phyloP scores from a whole-genome alignment of 2,113 vertebrate genomes.

The Corythoichthys haematopterus region DNA sequence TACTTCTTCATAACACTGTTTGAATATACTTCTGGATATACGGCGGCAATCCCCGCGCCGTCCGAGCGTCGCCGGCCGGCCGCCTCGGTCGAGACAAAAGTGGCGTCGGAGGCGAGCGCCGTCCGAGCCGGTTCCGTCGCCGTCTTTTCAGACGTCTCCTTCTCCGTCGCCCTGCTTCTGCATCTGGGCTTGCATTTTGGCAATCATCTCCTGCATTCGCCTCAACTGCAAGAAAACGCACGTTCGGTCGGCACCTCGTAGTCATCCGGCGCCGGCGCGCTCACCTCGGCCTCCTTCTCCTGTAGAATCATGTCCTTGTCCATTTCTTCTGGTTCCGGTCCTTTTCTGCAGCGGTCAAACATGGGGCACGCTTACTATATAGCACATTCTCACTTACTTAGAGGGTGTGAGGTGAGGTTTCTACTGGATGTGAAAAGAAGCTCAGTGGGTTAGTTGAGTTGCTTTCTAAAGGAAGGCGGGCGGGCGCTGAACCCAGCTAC shows the following conservation, averaged over 20 bases:
- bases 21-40: conserved; percentile 52
- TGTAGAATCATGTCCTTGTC: conserved; percentile 96
- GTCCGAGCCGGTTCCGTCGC: no score
- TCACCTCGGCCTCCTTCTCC: conserved; percentile 98
- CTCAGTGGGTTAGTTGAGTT: conserved; percentile 45
- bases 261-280: background rate
- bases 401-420: background rate
- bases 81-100: no score
- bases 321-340: conserved; percentile 86
- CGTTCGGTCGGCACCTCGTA: no score
- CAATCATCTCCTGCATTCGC: conserved; percentile 98
- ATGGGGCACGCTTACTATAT: conserved; percentile 9
- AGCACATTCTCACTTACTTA: background rate
- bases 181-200: conserved; percentile 96
- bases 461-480: conserved; percentile 23
- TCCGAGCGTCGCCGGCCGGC: no score
- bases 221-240: conserved; percentile 74
- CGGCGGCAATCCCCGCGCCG: conserved; percentile 8
- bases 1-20: conserved; percentile 49
- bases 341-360: conserved; percentile 72
- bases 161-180: conserved; percentile 84
- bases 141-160: conserved; percentile 57
- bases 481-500: no score
- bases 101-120: no score
- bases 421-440: conserved; percentile 12